Evolutionary conservation across 2,797 vertebrate genomes (phyloP).

Genomic region (Leuciscus waleckii): DNA sequence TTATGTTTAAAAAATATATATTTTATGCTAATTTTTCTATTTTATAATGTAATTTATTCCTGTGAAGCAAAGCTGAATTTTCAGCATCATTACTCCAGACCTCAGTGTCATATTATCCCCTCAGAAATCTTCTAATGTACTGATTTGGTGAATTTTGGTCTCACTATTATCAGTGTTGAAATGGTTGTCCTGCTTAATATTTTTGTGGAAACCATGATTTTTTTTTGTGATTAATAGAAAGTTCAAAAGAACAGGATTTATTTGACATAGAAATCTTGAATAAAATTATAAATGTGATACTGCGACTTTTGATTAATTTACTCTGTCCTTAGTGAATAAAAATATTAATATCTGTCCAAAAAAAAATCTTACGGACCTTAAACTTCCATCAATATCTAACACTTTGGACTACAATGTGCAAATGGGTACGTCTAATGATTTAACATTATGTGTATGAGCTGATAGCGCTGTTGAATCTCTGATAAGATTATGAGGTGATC

Average conservation of each 20-base stretch:
- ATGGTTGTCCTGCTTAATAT: neutral
- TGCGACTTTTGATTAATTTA: neutral
- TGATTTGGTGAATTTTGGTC: neutral
- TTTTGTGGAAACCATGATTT: neutral
- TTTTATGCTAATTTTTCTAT: neutral
- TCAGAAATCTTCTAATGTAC: neutral
- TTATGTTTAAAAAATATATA: too few relatives aligned
- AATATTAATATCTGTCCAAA: neutral
- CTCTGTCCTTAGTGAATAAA: neutral
- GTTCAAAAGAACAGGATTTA: neutral
- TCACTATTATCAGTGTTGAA: neutral
- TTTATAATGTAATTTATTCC: neutral
- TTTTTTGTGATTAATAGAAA: neutral
- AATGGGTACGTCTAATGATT: neutral
- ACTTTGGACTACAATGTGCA: neutral
- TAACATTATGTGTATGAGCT: neutral
- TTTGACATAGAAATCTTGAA: neutral
- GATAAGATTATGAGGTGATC: slow-evolving; percentile 56
- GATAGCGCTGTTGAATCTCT: slow-evolving; percentile 63
- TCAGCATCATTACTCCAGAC: neutral
- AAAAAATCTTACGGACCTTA: neutral
- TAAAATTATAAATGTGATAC: too few relatives aligned
- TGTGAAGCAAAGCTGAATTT: neutral
- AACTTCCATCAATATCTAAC: neutral
- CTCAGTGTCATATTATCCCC: neutral